Percentiles rank a stretch among this genome's conserved stretches.
These are phyloP conservation scores for Meloidogyne chitwoodi DNA, from an alignment of 1,140 invertebrate species.

Conservation along the genomic window DNA sequence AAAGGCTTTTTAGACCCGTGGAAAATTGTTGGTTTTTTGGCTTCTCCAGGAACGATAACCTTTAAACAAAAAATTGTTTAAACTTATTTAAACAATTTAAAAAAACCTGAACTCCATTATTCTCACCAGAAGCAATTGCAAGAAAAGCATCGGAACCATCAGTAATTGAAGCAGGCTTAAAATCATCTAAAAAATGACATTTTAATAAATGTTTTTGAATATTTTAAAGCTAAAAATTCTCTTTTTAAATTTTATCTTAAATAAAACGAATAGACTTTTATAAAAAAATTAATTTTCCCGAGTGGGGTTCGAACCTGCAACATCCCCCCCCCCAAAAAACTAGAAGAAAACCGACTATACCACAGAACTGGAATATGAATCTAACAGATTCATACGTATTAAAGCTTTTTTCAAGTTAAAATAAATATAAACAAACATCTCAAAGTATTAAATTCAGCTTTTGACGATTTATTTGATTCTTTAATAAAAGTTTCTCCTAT, in stretches of 20 bases:
- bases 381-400: too few species aligned
- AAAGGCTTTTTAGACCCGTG: constrained; percentile 8
- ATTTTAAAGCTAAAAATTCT: too few species aligned
- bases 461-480: not conserved
- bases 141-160: constrained; percentile 10
- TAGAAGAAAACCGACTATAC: too few species aligned
- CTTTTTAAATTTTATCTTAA: too few species aligned
- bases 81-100: not conserved
- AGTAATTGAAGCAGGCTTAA: constrained; percentile 19
- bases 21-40: constrained; percentile 8
- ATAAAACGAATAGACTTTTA: too few species aligned
- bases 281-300: not conserved
- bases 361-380: too few species aligned
- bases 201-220: too few species aligned
- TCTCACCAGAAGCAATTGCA: not conserved
- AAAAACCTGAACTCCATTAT: constrained; percentile 5
- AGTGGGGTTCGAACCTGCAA: too few species aligned
- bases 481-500: constrained; percentile 12
- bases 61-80: not conserved
- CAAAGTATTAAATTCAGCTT: constrained; percentile 17
- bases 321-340: too few species aligned
- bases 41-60: constrained; percentile 15
- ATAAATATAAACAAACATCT: not conserved
- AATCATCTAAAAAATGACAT: constrained; percentile 7
- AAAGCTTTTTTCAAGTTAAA: too few species aligned